These are phyloP conservation scores for Hypena proboscidalis DNA, from an alignment of 2,888 invertebrate species.

Conservation along the genomic window DNA sequence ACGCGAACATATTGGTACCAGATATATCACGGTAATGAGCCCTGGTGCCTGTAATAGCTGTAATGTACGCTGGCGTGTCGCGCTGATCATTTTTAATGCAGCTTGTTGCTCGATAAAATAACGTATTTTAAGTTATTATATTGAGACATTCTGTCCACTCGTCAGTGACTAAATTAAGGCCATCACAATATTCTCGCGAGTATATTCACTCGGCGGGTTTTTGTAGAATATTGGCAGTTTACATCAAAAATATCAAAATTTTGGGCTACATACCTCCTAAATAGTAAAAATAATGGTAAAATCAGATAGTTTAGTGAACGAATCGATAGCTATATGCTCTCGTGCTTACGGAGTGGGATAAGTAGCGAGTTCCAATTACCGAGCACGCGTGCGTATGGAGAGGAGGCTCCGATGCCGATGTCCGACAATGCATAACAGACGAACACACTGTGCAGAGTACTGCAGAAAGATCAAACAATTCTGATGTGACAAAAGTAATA, in stretches of 20 bases:
- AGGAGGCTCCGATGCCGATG: constrained; percentile 47
- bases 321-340: constrained; percentile 20
- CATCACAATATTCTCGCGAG: background rate
- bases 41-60: constrained; percentile 21
- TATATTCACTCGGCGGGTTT: too few species aligned
- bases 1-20: constrained; percentile 21
- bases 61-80: background rate
- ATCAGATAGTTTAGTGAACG: constrained; percentile 2
- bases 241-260: too few species aligned
- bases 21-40: constrained; percentile 28
- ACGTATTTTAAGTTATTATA: background rate
- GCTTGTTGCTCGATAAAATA: constrained; percentile 4
- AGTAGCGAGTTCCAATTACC: constrained; percentile 66
- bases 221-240: too few species aligned
- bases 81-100: constrained; percentile 7
- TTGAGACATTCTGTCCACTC: constrained; percentile 1
- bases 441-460: constrained; percentile 14
- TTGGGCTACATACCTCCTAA: too few species aligned
- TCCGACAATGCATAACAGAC: constrained; percentile 67
- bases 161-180: background rate
- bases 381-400: constrained; percentile 32
- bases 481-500: too few species aligned
- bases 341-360: constrained; percentile 22
- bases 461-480: background rate
- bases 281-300: background rate